Percentiles rank a stretch among this genome's conserved stretches.
phyloP scores from a whole-genome alignment of 2,888 invertebrate species.

The Phytoseiulus persimilis region DNA sequence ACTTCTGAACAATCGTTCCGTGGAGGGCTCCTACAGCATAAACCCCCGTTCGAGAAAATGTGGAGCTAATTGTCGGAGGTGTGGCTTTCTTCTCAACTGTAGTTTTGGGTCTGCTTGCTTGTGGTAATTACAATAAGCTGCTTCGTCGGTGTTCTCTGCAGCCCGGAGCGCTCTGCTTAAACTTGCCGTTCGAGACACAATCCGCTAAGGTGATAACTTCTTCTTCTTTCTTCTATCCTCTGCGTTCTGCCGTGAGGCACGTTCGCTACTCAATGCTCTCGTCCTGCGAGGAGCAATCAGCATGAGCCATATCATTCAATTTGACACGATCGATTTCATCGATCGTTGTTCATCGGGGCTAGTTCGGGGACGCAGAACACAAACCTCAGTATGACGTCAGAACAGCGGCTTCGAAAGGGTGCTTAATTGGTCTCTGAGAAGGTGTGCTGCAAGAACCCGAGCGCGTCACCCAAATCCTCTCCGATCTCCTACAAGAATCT shows the following conservation, averaged over 20 bases:
- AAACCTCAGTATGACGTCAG: slow-evolving; percentile 17
- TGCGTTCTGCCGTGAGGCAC: too few relatives aligned
- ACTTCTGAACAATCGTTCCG: not conserved
- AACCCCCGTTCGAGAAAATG: not conserved
- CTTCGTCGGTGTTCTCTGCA: not conserved
- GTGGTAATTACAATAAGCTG: not conserved
- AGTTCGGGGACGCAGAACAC: not conserved
- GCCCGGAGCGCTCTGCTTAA: not conserved
- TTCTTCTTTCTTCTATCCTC: too few relatives aligned
- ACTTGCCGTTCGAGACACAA: not conserved
- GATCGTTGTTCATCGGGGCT: too few relatives aligned
- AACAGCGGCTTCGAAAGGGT: slow-evolving; percentile 16
- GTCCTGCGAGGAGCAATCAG: too few relatives aligned
- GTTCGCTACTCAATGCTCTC: too few relatives aligned
- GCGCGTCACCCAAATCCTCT: slow-evolving; percentile 14
- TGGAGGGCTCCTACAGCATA: not conserved
- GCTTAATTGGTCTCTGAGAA: not conserved
- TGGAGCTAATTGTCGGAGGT: too few relatives aligned
- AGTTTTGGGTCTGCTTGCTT: not conserved
- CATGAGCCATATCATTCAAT: too few relatives aligned
- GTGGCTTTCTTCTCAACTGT: not conserved
- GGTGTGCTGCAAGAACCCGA: not conserved
- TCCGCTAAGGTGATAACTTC: not conserved
- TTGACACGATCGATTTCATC: too few relatives aligned
- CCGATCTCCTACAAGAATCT: slow-evolving; percentile 21